Evolutionary conservation across 53 echinoderm and acorn worm species (phyloP).

Genomic region (Zoroaster sp.): DNA sequence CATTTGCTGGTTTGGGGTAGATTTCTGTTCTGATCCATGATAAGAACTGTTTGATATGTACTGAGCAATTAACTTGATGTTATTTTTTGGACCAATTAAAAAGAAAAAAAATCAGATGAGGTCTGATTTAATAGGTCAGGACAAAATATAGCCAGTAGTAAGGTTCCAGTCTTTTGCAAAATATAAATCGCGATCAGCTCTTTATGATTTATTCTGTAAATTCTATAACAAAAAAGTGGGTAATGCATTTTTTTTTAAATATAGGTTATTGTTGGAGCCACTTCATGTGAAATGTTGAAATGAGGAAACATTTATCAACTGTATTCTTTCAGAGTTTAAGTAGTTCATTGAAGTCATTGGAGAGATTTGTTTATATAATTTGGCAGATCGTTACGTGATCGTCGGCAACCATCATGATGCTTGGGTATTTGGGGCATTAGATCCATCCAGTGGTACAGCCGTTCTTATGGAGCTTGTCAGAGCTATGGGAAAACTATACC

Average conservation of each 20-base stretch:
- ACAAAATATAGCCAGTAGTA: too few species aligned
- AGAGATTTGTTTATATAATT: not conserved
- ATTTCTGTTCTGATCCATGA: too few species aligned
- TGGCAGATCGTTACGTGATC: constrained; percentile 89
- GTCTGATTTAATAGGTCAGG: too few species aligned
- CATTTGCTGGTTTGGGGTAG: too few species aligned
- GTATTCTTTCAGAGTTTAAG: not conserved
- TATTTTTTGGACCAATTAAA: too few species aligned
- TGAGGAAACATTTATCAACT: too few species aligned
- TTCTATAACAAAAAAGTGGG: not conserved
- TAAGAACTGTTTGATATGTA: too few species aligned
- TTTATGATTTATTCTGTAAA: not conserved
- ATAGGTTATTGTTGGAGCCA: not conserved
- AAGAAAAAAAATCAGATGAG: too few species aligned
- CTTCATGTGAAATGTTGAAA: too few species aligned
- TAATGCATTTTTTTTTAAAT: not conserved
- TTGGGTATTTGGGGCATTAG: constrained; percentile 93
- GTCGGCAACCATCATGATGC: constrained; percentile 97
- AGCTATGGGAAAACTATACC: constrained; percentile 75
- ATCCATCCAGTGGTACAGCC: constrained; percentile 97
- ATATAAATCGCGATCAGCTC: too few species aligned
- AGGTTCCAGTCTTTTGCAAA: too few species aligned
- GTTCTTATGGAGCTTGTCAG: constrained; percentile 79
- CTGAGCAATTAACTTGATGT: too few species aligned
- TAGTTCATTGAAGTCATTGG: not conserved